Evolutionary conservation across 2,888 invertebrate species (phyloP).

Genomic region (Himalopsyche anomala): DNA sequence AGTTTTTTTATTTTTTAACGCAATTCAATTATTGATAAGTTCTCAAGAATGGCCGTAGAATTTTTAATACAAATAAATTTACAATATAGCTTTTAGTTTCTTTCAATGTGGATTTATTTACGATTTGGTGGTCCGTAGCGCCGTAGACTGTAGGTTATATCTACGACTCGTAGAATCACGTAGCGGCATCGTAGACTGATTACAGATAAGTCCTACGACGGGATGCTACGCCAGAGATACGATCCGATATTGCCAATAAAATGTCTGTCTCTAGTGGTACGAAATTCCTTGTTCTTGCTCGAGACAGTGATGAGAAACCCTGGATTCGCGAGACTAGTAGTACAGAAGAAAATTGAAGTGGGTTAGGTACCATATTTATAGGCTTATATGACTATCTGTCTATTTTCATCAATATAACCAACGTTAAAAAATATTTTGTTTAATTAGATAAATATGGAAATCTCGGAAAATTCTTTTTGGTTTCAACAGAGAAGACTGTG

Average conservation of each 20-base stretch:
- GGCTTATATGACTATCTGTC: no score
- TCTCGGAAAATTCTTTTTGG: no score
- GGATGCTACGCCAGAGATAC: slow-evolving; percentile 58
- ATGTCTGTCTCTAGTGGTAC: slow-evolving; percentile 60
- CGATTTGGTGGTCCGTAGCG: not conserved
- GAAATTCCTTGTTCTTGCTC: slow-evolving; percentile 1
- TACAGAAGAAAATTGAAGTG: no score
- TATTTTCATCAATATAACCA: no score
- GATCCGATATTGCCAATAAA: slow-evolving; percentile 64
- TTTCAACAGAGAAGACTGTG: no score
- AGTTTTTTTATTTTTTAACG: not conserved
- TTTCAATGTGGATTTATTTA: not conserved
- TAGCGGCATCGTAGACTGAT: slow-evolving; percentile 62
- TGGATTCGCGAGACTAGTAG: no score
- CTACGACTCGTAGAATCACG: slow-evolving; percentile 60
- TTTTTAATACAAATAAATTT: not conserved
- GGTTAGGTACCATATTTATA: no score
- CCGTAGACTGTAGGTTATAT: slow-evolving; percentile 35
- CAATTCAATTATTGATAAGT: not conserved
- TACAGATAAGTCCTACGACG: slow-evolving; percentile 62
- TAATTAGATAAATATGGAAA: no score
- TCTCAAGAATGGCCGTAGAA: no score
- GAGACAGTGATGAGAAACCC: not conserved
- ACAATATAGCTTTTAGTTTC: not conserved
- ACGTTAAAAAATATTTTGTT: no score